phyloP scores from a whole-genome alignment of 2,797 vertebrate genomes.

The Rhynchotus rufescens region DNA sequence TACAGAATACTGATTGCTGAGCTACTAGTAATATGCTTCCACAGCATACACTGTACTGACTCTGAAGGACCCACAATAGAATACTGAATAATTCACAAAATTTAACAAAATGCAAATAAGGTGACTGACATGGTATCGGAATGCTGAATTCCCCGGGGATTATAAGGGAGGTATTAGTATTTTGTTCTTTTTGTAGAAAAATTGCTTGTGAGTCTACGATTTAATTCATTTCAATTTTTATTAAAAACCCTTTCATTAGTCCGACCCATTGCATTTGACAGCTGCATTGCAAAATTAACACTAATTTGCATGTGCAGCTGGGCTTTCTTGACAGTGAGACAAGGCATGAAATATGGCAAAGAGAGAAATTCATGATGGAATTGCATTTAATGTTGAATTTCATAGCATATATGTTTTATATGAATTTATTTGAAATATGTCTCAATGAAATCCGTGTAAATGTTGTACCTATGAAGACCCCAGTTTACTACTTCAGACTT shows the following conservation, averaged over 20 bases:
- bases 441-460: not conserved
- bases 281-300: conserved; percentile 52
- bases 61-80: not conserved
- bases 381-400: not conserved
- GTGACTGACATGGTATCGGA: conserved; percentile 21
- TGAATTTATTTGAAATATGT: not conserved
- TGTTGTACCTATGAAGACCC: not conserved
- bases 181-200: conserved; percentile 39
- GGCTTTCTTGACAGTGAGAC: conserved; percentile 16
- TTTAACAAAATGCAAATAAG: conserved; percentile 56
- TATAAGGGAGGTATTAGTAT: conserved; percentile 29
- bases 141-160: not conserved
- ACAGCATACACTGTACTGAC: not conserved
- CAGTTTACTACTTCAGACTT: not conserved
- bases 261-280: conserved; percentile 36
- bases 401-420: not conserved
- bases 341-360: conserved; percentile 8
- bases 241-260: conserved; percentile 31
- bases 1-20: conserved; percentile 46
- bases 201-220: not conserved
- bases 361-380: conserved; percentile 11
- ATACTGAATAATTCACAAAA: conserved; percentile 47
- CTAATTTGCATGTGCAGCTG: conserved; percentile 50
- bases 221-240: conserved; percentile 48
- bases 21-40: conserved; percentile 1